Percentiles rank a stretch among this genome's conserved stretches.
These are phyloP conservation scores for Syngnathus scovelli DNA, from an alignment of 2,113 vertebrate species.

Conservation along the genomic window DNA sequence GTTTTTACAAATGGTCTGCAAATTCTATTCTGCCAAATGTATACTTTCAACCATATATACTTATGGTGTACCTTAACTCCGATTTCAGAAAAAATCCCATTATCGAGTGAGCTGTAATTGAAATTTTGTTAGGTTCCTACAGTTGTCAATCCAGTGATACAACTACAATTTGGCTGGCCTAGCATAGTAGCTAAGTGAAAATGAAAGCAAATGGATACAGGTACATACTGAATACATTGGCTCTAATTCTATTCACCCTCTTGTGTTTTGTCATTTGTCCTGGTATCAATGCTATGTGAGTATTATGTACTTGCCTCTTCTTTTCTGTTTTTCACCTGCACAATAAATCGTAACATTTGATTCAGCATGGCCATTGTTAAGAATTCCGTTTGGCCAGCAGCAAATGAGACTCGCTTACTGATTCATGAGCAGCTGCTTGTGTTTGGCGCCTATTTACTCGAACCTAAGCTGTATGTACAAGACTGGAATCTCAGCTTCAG, in stretches of 20 bases:
- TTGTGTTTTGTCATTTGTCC: background rate
- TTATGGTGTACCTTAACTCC: too few relatives aligned
- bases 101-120: background rate
- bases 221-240: background rate
- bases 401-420: slow-evolving; percentile 13
- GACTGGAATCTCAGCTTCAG: slow-evolving; percentile 13
- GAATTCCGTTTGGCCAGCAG: slow-evolving; percentile 17
- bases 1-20: too few relatives aligned
- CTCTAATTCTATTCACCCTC: background rate
- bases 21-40: too few relatives aligned
- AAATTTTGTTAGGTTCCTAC: background rate
- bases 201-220: background rate
- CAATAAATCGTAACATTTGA: slow-evolving; percentile 18
- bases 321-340: slow-evolving; percentile 1
- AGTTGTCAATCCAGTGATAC: background rate
- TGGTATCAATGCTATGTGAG: slow-evolving; percentile 8
- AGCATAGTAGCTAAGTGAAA: background rate
- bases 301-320: slow-evolving; percentile 12
- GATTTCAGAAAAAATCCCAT: background rate
- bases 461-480: slow-evolving; percentile 8
- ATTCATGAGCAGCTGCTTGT: slow-evolving; percentile 12
- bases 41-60: too few relatives aligned
- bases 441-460: background rate
- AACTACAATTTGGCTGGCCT: background rate
- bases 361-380: slow-evolving; percentile 10